Evolutionary conservation across 2,113 vertebrate species (phyloP).

Genomic region (Sisor rabdophorus): DNA sequence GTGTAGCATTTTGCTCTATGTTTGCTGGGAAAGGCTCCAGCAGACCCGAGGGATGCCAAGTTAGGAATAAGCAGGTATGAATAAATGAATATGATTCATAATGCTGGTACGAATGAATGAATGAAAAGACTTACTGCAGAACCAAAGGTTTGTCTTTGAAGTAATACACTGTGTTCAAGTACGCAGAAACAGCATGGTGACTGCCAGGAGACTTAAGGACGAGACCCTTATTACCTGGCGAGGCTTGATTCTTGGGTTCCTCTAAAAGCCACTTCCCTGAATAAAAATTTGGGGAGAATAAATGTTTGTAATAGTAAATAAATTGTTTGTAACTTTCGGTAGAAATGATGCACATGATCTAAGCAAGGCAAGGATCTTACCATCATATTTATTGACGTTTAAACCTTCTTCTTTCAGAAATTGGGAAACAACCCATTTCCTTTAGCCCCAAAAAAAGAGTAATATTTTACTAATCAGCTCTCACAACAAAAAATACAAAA

Average conservation of each 20-base stretch:
- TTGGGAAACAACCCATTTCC: conserved; percentile 55
- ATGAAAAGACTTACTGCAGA: conserved; percentile 53
- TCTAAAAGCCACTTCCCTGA: conserved; percentile 57
- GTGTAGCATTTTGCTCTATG: too few relatives aligned
- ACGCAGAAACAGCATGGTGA: conserved; percentile 54
- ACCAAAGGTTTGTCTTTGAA: conserved; percentile 49
- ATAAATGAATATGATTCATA: background rate
- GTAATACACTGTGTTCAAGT: conserved; percentile 40
- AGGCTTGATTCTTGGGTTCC: conserved; percentile 28
- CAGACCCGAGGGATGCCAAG: too few relatives aligned
- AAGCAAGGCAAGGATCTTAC: conserved; percentile 29
- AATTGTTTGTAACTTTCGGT: too few relatives aligned
- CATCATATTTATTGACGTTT: conserved; percentile 48
- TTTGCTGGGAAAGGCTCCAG: too few relatives aligned
- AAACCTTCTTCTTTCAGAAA: conserved; percentile 39
- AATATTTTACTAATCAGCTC: background rate
- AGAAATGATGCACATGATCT: too few relatives aligned
- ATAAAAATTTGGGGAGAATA: background rate
- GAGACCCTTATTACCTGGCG: conserved; percentile 52
- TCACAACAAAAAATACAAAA: background rate
- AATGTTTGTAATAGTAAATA: too few relatives aligned
- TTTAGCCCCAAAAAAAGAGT: conserved; percentile 21
- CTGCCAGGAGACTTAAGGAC: conserved; percentile 55
- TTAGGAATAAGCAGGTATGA: too few relatives aligned
- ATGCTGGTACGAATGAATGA: background rate